phyloP scores from a whole-genome alignment of 92 coral and sea anemone species.

The Montipora capitata region DNA sequence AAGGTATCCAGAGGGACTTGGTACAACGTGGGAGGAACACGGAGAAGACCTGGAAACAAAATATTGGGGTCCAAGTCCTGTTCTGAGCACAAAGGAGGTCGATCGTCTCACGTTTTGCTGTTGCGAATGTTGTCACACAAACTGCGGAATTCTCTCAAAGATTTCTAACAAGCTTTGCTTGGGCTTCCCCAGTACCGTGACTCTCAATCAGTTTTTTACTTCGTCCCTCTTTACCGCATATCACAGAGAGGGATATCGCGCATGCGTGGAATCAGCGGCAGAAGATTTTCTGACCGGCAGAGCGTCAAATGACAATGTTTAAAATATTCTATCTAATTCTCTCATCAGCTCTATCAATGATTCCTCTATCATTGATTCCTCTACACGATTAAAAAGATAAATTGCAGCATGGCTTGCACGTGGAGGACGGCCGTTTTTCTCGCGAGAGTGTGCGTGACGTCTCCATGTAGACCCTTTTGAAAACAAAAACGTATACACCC shows the following conservation, averaged over 20 bases:
- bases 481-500: no score
- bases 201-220: slow-evolving; percentile 86
- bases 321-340: not conserved
- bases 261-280: slow-evolving; percentile 84
- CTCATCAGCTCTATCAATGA: no score
- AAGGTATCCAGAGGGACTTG: slow-evolving; percentile 60
- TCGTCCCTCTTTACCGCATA: slow-evolving; percentile 84
- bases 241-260: slow-evolving; percentile 94
- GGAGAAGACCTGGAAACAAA: slow-evolving; percentile 75
- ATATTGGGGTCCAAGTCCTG: slow-evolving; percentile 91
- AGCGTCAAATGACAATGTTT: not conserved
- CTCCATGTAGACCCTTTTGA: no score
- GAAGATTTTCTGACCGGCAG: slow-evolving; percentile 66
- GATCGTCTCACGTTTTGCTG: slow-evolving; percentile 94
- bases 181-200: slow-evolving; percentile 80
- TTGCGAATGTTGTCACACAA: slow-evolving; percentile 90
- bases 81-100: slow-evolving; percentile 80
- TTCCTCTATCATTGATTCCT: no score
- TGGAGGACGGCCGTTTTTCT: no score
- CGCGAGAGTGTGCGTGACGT: no score
- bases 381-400: no score
- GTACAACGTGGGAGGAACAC: slow-evolving; percentile 87
- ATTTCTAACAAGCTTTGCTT: slow-evolving; percentile 70
- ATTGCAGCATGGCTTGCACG: not conserved
- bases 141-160: slow-evolving; percentile 26